These are phyloP conservation scores for Probosciger aterrimus DNA, from an alignment of 2,113 vertebrate genomes.

Conservation along the genomic window DNA sequence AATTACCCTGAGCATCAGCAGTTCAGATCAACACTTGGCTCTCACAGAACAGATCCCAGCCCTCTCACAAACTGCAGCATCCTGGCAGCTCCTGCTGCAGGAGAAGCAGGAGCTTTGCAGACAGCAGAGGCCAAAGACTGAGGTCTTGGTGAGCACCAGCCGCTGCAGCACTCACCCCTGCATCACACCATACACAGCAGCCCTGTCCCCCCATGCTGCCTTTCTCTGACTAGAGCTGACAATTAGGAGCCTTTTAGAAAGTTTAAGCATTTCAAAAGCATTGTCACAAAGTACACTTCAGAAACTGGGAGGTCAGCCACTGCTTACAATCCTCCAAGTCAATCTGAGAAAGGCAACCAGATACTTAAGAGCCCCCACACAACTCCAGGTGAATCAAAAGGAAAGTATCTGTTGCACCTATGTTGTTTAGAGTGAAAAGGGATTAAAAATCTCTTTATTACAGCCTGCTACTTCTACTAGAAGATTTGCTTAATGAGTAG, in stretches of 20 bases:
- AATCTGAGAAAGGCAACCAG: neutral
- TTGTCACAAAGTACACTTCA: neutral
- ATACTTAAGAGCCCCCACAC: neutral
- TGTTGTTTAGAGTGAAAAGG: neutral
- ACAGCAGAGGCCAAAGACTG: neutral
- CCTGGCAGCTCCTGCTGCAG: neutral
- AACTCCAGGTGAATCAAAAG: neutral
- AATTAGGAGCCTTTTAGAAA: neutral
- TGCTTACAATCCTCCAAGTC: neutral
- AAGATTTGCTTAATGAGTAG: neutral
- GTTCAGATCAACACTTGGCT: neutral
- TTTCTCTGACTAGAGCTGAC: neutral
- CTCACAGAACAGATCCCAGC: neutral
- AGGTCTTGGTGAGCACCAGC: neutral
- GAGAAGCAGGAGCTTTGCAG: neutral
- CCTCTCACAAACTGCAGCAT: neutral
- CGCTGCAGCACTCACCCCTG: fast-evolving
- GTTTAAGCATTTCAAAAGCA: neutral
- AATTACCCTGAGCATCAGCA: conserved; percentile 19
- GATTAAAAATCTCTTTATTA: neutral
- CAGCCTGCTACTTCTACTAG: neutral
- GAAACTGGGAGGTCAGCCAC: neutral
- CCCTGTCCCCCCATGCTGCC: neutral
- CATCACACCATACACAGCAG: fast-evolving
- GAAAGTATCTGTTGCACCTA: neutral